A percentile compares a stretch with the other conserved stretches of the same genome.
Conservation (phyloP, 2,888 invertebrate species). For the Xestia c-nigrum region DNA sequence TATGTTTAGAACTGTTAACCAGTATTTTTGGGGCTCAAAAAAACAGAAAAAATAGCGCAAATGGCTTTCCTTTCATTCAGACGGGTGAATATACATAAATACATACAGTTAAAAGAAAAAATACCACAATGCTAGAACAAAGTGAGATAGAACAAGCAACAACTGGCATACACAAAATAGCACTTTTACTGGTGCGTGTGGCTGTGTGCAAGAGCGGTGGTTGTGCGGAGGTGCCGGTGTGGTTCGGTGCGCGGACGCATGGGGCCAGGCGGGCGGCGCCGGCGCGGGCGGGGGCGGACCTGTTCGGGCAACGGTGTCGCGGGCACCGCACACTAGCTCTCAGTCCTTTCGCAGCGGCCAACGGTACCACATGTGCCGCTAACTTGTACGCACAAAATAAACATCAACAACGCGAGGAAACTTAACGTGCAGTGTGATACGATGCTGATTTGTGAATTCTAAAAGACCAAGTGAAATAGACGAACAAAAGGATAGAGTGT, state of each 20-base stretch:
- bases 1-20: neutral
- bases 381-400: slow-evolving; percentile 84
- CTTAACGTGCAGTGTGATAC: slow-evolving; percentile 88
- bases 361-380: slow-evolving; percentile 90
- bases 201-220: slow-evolving; percentile 75
- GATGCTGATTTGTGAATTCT: slow-evolving; percentile 86
- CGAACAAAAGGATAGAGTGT: slow-evolving; percentile 86
- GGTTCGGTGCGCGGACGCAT: slow-evolving; percentile 78
- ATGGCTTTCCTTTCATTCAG: neutral
- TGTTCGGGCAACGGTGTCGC: slow-evolving; percentile 89
- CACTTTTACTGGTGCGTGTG: slow-evolving; percentile 88
- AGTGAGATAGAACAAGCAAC: slow-evolving; percentile 71
- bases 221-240: slow-evolving; percentile 70
- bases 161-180: slow-evolving; percentile 80
- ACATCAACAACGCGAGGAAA: slow-evolving; percentile 86
- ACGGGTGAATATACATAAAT: neutral
- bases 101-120: slow-evolving; percentile 21
- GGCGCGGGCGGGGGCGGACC: slow-evolving; percentile 88
- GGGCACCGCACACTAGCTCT: slow-evolving; percentile 86
- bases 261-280: slow-evolving; percentile 80
- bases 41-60: neutral
- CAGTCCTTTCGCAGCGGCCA: slow-evolving; percentile 90
- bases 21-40: neutral
- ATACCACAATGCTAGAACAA: slow-evolving; percentile 67
- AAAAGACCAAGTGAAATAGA: slow-evolving; percentile 85